Conservation (phyloP, 2,797 vertebrate genomes). For the Lithobates pipiens region DNA sequence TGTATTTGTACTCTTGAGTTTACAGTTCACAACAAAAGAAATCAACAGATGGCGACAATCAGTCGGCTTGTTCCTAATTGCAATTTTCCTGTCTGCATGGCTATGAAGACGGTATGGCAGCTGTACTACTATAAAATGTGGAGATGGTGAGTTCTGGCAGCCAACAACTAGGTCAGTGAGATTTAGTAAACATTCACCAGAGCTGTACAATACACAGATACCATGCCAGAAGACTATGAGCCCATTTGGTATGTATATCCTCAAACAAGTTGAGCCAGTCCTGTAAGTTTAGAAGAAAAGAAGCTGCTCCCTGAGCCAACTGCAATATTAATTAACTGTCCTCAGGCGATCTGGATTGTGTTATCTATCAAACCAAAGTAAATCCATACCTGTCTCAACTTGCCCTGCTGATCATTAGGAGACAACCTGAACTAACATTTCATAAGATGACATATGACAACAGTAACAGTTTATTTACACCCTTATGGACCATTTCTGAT, state of each 20-base stretch:
- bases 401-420: not conserved
- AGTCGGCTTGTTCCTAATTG: no score
- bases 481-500: not conserved
- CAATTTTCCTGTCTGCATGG: no score
- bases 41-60: no score
- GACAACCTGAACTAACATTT: not conserved
- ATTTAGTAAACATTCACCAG: not conserved
- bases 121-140: no score
- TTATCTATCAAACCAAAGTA: not conserved
- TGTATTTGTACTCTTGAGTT: no score
- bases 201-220: not conserved
- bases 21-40: no score
- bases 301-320: not conserved
- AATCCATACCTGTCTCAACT: constrained; percentile 5
- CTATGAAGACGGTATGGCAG: no score
- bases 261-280: constrained; percentile 23
- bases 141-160: no score
- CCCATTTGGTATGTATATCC: not conserved
- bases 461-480: not conserved
- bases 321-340: constrained; percentile 11
- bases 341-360: constrained; percentile 15
- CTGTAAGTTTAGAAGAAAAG: not conserved
- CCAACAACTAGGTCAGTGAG: no score
- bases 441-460: not conserved
- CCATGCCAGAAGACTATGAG: not conserved